These are phyloP conservation scores for Melospiza melodia DNA, from an alignment of 2,113 vertebrate species.

Conservation along the genomic window DNA sequence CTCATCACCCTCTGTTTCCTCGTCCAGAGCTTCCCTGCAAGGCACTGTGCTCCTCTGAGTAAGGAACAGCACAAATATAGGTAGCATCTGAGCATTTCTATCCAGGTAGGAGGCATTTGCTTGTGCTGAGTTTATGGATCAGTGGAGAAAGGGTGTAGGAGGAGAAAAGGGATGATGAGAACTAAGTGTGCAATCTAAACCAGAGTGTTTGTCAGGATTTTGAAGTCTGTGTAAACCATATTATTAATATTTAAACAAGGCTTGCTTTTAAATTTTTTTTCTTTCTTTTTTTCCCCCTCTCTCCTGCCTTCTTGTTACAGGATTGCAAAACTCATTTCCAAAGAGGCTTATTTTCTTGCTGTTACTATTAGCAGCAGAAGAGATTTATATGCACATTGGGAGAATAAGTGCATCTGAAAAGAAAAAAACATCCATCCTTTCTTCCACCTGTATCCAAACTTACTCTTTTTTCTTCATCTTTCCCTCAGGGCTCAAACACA, in stretches of 20 bases:
- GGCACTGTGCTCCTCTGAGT: not conserved
- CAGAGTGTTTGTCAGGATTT: constrained; percentile 3
- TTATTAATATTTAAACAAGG: constrained; percentile 8
- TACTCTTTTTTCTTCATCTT: not conserved
- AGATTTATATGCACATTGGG: not conserved
- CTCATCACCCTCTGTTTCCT: not conserved
- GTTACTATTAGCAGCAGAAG: constrained; percentile 22
- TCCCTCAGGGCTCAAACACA: not conserved
- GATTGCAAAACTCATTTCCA: constrained; percentile 41
- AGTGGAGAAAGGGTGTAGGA: not conserved
- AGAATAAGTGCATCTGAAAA: not conserved
- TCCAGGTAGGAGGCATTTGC: not conserved
- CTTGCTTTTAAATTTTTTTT: not conserved
- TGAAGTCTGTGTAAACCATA: not conserved
- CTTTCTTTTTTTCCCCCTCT: rapidly evolving
- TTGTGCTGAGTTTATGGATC: not conserved
- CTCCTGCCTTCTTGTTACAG: not conserved
- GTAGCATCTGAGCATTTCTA: not conserved
- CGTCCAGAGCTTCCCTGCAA: not conserved
- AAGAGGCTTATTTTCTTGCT: constrained; percentile 7
- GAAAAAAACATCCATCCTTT: not conserved
- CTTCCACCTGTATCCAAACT: constrained; percentile 4
- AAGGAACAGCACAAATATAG: not conserved
- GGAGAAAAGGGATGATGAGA: constrained; percentile 8
- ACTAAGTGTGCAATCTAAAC: not conserved